Base-by-base conservation (phyloP, 2,797 vertebrate species). In the Hoplostethus mediterraneus region DNA sequence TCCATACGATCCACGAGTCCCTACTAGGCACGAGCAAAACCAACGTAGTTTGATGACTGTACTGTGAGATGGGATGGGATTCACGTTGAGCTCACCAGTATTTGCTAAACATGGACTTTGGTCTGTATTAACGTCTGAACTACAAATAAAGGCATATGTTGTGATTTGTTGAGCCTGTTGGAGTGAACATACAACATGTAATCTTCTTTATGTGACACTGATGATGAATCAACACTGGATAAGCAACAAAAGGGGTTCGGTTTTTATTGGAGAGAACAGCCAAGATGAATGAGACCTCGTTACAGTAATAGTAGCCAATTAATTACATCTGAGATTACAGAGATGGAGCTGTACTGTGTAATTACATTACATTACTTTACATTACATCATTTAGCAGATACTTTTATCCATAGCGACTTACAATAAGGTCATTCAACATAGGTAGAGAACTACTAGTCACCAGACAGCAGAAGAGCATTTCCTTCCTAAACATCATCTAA, bases 141-240 rank as follows among this genome's bases (percentile, higher is more conserved):
- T n/a, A 16, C 17, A 64, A 87, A 81, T 86, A 86, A 80, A 86
- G 33, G 5, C 16, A 53, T 69, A 25, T 77, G 74, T 77, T 82
- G 1, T 59, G 11, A 51, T 31, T 31, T 49, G 7, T 58, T 31
- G 10, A 11, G 2, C 2, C 38, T 13, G 6, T 52, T 28, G 36
- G 14, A 1, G 10, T 2, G 2, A 5, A 30, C 52, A 21, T 2
- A 54, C 8, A 59, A 9, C 3, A 11, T 3, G 8, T 49, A 4
- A 57, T 47, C 28, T 49, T 21, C 47, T 11, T 42, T 30, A 9
- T 67, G 51, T 71, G 59, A 78, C 13, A 44, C 0, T 0, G 8
- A 2, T 72, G 67, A 77, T 40, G 6, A 55, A 69, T 59, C 13
- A 11, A 13, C 30, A 36, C 6, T 12, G 4, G 14, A 16, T 17